Conservation (phyloP, 2,888 invertebrate genomes). For the Plagodis pulveraria region DNA sequence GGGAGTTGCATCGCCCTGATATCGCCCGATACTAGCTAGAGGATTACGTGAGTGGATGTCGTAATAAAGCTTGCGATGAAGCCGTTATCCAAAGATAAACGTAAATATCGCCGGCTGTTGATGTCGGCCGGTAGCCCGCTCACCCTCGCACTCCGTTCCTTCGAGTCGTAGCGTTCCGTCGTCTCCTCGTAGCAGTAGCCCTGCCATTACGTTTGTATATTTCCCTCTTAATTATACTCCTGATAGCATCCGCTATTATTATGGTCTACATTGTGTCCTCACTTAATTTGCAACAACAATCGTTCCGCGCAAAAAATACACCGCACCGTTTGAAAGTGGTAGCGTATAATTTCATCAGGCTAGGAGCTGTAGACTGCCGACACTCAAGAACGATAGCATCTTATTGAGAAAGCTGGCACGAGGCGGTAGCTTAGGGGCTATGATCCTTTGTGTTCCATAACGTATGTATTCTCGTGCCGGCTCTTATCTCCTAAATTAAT, state of each 20-base stretch:
- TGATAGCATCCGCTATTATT: constrained; percentile 49
- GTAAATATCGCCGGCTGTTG: constrained; percentile 80
- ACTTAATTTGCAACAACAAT: constrained; percentile 32
- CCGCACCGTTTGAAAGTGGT: constrained; percentile 3
- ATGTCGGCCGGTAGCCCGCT: constrained; percentile 59
- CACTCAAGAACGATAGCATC: constrained; percentile 38
- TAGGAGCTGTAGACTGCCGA: constrained; percentile 24
- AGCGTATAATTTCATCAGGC: constrained; percentile 28
- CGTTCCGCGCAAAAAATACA: constrained; percentile 15
- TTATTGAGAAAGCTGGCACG: constrained; percentile 42
- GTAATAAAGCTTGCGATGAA: constrained; percentile 85
- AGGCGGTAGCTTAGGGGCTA: constrained; percentile 47
- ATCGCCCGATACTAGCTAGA: constrained; percentile 65
- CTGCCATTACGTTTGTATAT: too few relatives aligned
- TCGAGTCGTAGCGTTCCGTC: constrained; percentile 31
- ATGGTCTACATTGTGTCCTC: constrained; percentile 30
- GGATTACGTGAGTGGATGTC: constrained; percentile 85
- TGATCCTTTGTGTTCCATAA: constrained; percentile 69
- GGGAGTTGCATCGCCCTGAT: constrained; percentile 52
- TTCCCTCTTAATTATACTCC: constrained; percentile 50
- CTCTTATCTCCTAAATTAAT: constrained; percentile 84
- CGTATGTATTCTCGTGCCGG: constrained; percentile 71
- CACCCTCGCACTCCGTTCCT: constrained; percentile 40
- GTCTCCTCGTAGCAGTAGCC: constrained; percentile 31
- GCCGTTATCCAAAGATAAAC: constrained; percentile 84